Base-by-base conservation (phyloP, 2,888 invertebrate species). In the Drosophila prolongata region DNA sequence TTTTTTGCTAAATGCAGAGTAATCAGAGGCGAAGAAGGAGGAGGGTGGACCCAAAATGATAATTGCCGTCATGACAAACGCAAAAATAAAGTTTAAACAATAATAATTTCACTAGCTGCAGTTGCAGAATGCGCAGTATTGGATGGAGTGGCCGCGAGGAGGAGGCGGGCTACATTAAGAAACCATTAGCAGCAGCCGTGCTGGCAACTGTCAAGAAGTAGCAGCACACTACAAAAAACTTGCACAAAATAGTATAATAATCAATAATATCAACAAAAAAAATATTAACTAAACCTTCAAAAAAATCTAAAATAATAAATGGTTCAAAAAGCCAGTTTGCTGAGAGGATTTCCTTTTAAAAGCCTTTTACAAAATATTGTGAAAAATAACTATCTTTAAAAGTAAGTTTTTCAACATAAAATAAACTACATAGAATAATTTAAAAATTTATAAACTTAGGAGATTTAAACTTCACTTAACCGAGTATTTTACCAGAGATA, bases 1-100 rank as follows among this genome's bases (percentile, higher is more conserved):
- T 60, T 71, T 65, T 54, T 71, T 34, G 37, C 34, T 60, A 69
- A 74, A 68, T 60, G 71, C 70, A 57, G 62, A 58, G 66, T 76
- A 69, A 69, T 68, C 53, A 40, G 27, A 11, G 44, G 34, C 14
- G 43, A 27, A 10, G 30, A 14, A 8, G 47, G 37, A 10, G 53
- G 24, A 55, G 55, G 42, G 58, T 62, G 76, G 65, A 68, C 66
- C 58, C 58, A 68, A 76, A 82, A 86, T 65, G 73, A 80, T 89
- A 89, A 89, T 89, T 89, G 89, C 82, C 72, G 87, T 78, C 89
- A 83, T 89, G 87, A 84, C 85, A 83, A 87, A 81, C 76, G 85
- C 85, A 83, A 83, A 83, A 87, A 75, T 78, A 89, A 89, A 76
- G 85, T 83, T 82, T 83, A 83, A 87, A 83, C 80, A 89, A 89